Percentiles rank a stretch among this genome's conserved stretches.
These are phyloP conservation scores for Drosophila anomalata DNA, from an alignment of 2,888 invertebrate species.

Conservation along the genomic window DNA sequence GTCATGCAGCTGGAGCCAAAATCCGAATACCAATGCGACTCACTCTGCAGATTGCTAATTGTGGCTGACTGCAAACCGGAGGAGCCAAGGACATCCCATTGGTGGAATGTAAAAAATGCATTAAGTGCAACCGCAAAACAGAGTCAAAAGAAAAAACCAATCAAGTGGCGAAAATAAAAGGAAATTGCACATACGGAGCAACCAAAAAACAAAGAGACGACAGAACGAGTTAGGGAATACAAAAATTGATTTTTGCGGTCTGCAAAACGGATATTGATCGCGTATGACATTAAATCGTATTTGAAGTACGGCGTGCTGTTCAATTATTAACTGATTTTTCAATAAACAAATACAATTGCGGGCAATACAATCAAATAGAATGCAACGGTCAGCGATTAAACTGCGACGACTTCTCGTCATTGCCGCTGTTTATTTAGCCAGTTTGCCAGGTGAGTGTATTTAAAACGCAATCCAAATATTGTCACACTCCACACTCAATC, in stretches of 20 bases:
- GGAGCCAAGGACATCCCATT: slow-evolving; percentile 19
- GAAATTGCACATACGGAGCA: slow-evolving; percentile 63
- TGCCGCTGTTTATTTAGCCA: slow-evolving; percentile 50
- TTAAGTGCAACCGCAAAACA: slow-evolving; percentile 73
- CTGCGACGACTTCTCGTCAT: slow-evolving; percentile 49
- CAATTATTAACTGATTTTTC: slow-evolving; percentile 38
- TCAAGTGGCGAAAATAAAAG: slow-evolving; percentile 41
- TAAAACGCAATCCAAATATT: slow-evolving; percentile 1
- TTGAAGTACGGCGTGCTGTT: slow-evolving; percentile 6
- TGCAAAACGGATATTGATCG: slow-evolving; percentile 52
- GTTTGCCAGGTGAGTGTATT: slow-evolving; percentile 63
- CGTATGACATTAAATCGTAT: slow-evolving; percentile 49
- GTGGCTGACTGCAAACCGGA: slow-evolving; percentile 56
- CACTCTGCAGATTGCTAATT: slow-evolving; percentile 67
- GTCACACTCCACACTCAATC: background rate
- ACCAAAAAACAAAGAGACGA: slow-evolving; percentile 28
- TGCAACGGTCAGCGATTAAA: slow-evolving; percentile 49
- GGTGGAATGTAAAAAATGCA: slow-evolving; percentile 67
- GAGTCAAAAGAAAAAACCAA: slow-evolving; percentile 49
- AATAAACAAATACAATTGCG: slow-evolving; percentile 25
- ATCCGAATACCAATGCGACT: slow-evolving; percentile 46
- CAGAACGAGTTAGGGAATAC: slow-evolving; percentile 57
- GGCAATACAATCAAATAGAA: slow-evolving; percentile 19
- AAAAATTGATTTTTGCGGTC: slow-evolving; percentile 76
- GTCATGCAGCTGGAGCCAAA: slow-evolving; percentile 13